Conservation (phyloP, 2,888 invertebrate genomes). For the Plutella xylostella region DNA sequence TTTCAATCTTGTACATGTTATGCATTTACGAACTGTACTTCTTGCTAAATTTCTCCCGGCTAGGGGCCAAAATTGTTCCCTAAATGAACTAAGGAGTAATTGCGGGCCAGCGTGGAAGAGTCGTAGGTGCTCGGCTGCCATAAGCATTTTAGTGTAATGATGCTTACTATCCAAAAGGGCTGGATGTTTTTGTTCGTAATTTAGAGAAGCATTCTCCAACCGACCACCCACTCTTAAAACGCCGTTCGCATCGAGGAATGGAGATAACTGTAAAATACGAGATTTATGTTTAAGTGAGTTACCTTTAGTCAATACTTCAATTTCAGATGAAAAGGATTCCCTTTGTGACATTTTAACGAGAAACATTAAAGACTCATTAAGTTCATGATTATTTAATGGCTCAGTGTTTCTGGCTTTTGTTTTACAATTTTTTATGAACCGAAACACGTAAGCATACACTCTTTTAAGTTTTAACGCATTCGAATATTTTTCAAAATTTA, state of each 20-base stretch:
- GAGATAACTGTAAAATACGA: not conserved
- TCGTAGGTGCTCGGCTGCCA: conserved; percentile 9
- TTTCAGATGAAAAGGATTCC: not conserved
- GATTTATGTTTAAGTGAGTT: not conserved
- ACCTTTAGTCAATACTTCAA: not conserved
- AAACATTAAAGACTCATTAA: not conserved
- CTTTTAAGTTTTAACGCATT: not conserved
- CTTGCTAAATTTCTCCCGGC: conserved; percentile 16
- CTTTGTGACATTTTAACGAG: not conserved
- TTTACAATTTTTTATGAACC: not conserved
- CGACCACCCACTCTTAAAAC: conserved; percentile 3
- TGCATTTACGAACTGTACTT: conserved; percentile 14
- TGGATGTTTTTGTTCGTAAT: conserved; percentile 2
- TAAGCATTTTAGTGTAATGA: not conserved
- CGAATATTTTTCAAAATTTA: not conserved
- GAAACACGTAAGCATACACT: not conserved
- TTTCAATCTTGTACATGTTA: conserved; percentile 17
- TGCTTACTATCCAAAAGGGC: conserved; percentile 1
- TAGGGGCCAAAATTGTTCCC: conserved; percentile 16
- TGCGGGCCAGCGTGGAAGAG: conserved; percentile 13
- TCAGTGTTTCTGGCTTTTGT: not conserved
- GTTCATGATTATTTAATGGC: not conserved
- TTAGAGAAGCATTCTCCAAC: not conserved
- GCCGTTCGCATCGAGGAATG: not conserved
- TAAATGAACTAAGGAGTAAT: conserved; percentile 8